A percentile compares a stretch with the other conserved stretches of the same genome.
Conservation (phyloP, 2,888 invertebrate species). For the Spilarctia lutea region DNA sequence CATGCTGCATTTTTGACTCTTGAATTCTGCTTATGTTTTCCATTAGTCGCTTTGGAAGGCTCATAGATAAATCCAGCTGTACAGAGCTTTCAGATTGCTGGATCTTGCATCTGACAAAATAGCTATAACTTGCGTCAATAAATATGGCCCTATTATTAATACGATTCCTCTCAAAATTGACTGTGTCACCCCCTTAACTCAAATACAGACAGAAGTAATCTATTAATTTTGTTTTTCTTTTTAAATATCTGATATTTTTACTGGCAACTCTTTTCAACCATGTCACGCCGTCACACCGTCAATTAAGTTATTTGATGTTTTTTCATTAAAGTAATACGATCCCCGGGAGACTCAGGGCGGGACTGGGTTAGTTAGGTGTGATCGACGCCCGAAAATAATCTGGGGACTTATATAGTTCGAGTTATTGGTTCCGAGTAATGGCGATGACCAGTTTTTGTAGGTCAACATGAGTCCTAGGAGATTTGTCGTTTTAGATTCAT, state of each 20-base stretch:
- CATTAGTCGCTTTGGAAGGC: no score
- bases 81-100: no score
- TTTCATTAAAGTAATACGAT: conserved; percentile 80
- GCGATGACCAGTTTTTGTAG: not conserved
- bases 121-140: no score
- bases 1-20: no score
- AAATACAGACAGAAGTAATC: no score
- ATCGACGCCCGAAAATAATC: conserved; percentile 48
- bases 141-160: no score
- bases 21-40: no score
- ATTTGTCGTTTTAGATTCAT: not conserved
- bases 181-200: no score
- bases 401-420: conserved; percentile 45
- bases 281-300: conserved; percentile 59
- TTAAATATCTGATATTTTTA: conserved; percentile 8
- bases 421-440: conserved; percentile 35
- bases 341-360: conserved; percentile 64
- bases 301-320: conserved; percentile 84
- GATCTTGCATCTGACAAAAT: no score
- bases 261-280: conserved; percentile 39
- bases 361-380: conserved; percentile 67
- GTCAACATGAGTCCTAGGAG: not conserved
- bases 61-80: no score
- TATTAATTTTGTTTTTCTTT: no score
- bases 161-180: no score